Conservation (phyloP, 2,888 invertebrate species). For the Acanthococcus lagerstroemiae region DNA sequence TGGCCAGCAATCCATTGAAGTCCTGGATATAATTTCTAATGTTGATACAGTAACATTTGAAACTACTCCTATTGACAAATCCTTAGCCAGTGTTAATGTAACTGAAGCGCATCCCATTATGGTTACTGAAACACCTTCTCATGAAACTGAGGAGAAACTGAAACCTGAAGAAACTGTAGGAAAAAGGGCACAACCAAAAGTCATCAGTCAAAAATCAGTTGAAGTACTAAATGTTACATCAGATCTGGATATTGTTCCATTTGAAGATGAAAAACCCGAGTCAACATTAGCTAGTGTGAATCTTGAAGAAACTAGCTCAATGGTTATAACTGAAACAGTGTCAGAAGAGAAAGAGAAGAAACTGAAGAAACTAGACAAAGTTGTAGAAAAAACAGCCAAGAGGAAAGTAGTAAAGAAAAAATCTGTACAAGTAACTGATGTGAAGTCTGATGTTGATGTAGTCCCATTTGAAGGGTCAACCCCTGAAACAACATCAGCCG, state of each 20-base stretch:
- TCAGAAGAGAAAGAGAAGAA: neutral
- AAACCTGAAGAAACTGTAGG: neutral
- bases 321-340: neutral
- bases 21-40: constrained; percentile 6
- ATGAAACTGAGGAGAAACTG: constrained; percentile 21
- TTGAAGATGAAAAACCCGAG: neutral
- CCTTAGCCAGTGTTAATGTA: constrained; percentile 37
- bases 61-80: constrained; percentile 2
- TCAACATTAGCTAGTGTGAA: constrained; percentile 2
- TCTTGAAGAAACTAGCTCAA: constrained; percentile 6
- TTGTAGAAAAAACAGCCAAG: constrained; percentile 40
- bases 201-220: constrained; percentile 13
- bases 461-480: constrained; percentile 9
- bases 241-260: neutral
- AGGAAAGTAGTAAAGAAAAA: constrained; percentile 28
- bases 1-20: constrained; percentile 10
- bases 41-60: neutral
- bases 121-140: constrained; percentile 16
- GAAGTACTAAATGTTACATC: neutral
- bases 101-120: constrained; percentile 37
- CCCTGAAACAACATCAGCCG: constrained; percentile 41
- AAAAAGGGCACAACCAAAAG: neutral
- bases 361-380: constrained; percentile 12
- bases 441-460: neutral
- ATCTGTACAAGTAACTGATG: constrained; percentile 3